Evolutionary conservation across 2,888 invertebrate genomes (phyloP), one percentile per base, ranked within the genome.

Genomic region (Noctua janthina): DNA sequence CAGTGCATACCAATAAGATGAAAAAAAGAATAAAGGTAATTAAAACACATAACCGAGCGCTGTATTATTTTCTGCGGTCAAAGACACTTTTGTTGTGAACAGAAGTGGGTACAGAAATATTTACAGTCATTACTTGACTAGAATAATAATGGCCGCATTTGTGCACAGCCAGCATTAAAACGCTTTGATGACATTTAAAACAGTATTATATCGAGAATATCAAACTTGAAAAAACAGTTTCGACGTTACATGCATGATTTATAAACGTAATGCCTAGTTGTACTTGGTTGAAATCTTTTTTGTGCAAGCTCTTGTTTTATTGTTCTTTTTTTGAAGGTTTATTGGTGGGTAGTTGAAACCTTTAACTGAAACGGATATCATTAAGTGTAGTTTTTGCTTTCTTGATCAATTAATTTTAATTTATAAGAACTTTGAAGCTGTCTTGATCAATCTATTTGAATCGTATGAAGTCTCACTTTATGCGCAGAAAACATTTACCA

Each of bases 81-180:
- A 84, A 84, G 74, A 77, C 74, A 82, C 86, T 82, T 79, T 79
- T 78, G 80, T 87, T 51, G 69, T 66, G 59, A 73, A 85, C 80
- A 85, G 80, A 62, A 87, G 85, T 75, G 72, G 68, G 49, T 75
- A 69, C 87, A 84, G 80, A 87, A 76, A 76, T 86, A 85, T 86
- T 87, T 82, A 85, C 64, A 72, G 74, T 66, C 74, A 67, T 69
- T 83, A 49, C 86, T 83, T 43, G 80, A 70, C 78, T 69, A 67
- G 88, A 72, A 88, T 88, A 86, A 79, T 88, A 83, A 82, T 84
- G 80, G 68, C 35, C 71, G 80, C 79, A 86, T 79, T 89, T 83
- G 71, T 78, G 76, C n/a, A 66, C 73, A 82, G 67, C 75, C 74
- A 78, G 64, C 35, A 78, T 68, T 81, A 69, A 64, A 73, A 79